Evolutionary conservation across 2,888 invertebrate species (phyloP), one percentile per base, ranked within the genome.

Genomic region (Eupithecia subumbrata): DNA sequence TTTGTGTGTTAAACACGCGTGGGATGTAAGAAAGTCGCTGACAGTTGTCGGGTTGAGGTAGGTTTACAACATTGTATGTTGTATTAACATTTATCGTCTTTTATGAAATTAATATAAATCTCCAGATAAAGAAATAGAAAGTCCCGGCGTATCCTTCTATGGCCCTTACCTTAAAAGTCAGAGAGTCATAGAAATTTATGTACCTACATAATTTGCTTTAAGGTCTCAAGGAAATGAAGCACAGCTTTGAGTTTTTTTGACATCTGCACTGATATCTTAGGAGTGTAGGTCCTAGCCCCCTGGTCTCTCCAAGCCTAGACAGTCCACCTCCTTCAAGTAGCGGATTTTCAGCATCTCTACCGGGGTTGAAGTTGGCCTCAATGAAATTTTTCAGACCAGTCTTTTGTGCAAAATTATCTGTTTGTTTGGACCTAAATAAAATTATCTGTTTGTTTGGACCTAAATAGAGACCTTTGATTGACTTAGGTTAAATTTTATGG

Each of bases 11-110:
- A 52, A 66, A 63, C 60, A 30, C 16, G 56, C 14, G 76, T 74
- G 73, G 66, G 74, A 34, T 66, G 72, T 64, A 56, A 25, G 60
- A 68, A 76, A 79, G 75, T 76, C 72, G 52, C 60, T 76, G 63
- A 75, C 69, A 8, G 16, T 73, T 45, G 71, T n/a, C n/a, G n/a
- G n/a, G n/a, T 69, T 69, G 69, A n/a, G 69, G 52, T 34, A 64
- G 64, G 64, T 18, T 64, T 9, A 18, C 8, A 34, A 64, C 64
- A 64, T 34, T 64, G 16, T 64, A 64, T 64, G 34, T 34, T 34
- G 8, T 18, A 64, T 16, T 2, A 56, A 64, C 25, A 60, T 60
- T 60, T 25, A 60, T 60, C 12, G 12, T 60, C 52, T 52, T n/a
- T 3, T 52, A n/a, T n/a, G 7, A 9, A 9, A n/a, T 52, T n/a